Percentiles rank a stretch among this genome's conserved stretches.
phyloP scores from a whole-genome alignment of 2,797 vertebrate genomes.

The Eremophila alpestris region DNA sequence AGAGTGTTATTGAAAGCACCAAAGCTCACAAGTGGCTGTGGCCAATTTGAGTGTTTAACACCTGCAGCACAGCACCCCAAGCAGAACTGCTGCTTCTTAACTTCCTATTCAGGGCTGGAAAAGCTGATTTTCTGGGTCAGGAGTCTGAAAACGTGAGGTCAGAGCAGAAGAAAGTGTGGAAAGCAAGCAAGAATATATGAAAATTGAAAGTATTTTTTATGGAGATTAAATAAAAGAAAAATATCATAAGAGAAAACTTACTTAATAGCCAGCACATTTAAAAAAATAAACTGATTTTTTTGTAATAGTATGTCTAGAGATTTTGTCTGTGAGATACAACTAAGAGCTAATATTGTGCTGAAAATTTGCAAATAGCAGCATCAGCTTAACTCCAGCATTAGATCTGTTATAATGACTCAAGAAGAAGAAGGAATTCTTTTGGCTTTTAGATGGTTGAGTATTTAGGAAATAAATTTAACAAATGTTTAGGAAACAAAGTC shows the following conservation, averaged over 20 bases:
- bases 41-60: background rate
- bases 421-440: background rate
- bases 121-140: background rate
- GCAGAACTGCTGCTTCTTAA: background rate
- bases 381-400: background rate
- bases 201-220: background rate
- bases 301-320: background rate
- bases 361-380: background rate
- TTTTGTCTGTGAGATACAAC: background rate
- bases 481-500: background rate
- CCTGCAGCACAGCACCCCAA: accelerated
- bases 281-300: background rate
- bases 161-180: background rate
- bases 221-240: background rate
- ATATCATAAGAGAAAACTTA: background rate
- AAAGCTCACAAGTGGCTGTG: background rate
- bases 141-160: background rate
- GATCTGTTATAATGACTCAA: background rate
- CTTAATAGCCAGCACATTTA: background rate
- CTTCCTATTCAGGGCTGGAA: background rate
- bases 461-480: background rate
- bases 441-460: background rate
- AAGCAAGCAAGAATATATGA: background rate
- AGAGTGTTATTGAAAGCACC: background rate
- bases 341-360: background rate